These are phyloP conservation scores for Rutpela maculata DNA, from an alignment of 2,888 invertebrate species.

Conservation along the genomic window DNA sequence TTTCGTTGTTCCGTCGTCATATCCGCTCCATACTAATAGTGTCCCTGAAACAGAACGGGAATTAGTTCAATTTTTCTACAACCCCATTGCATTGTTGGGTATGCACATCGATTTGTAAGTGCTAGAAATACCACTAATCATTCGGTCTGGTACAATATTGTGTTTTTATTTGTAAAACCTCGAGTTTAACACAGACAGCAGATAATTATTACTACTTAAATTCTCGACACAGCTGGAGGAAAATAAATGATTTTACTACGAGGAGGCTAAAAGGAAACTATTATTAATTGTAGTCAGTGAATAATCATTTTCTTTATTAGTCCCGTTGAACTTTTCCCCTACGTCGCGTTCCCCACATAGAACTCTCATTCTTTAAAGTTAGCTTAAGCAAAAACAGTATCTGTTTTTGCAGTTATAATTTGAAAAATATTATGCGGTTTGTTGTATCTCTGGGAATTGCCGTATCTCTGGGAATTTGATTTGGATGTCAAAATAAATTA, in stretches of 20 bases:
- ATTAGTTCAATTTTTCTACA: conserved; percentile 10
- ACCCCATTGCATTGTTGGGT: background rate
- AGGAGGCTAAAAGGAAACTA: conserved; percentile 19
- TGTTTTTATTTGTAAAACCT: conserved; percentile 14
- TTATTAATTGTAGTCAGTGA: conserved; percentile 14
- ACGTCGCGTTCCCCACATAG: too few relatives aligned
- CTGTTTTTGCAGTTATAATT: too few relatives aligned
- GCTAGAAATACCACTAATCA: background rate
- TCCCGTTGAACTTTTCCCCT: background rate
- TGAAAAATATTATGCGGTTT: too few relatives aligned
- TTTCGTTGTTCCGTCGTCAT: conserved; percentile 52
- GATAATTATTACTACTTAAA: conserved; percentile 23
- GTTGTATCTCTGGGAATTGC: too few relatives aligned
- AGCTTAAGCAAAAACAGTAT: too few relatives aligned
- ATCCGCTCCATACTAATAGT: conserved; percentile 41
- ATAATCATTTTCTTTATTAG: conserved; percentile 11
- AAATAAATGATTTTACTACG: conserved; percentile 23
- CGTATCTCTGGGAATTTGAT: too few relatives aligned
- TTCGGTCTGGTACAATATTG: background rate
- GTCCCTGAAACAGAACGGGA: conserved; percentile 27
- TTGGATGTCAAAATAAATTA: too few relatives aligned
- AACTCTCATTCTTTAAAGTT: too few relatives aligned
- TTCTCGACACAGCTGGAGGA: background rate
- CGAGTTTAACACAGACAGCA: background rate
- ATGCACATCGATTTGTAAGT: background rate